phyloP scores from a whole-genome alignment of 2,797 vertebrate species.

The Pantherophis vulpinus region DNA sequence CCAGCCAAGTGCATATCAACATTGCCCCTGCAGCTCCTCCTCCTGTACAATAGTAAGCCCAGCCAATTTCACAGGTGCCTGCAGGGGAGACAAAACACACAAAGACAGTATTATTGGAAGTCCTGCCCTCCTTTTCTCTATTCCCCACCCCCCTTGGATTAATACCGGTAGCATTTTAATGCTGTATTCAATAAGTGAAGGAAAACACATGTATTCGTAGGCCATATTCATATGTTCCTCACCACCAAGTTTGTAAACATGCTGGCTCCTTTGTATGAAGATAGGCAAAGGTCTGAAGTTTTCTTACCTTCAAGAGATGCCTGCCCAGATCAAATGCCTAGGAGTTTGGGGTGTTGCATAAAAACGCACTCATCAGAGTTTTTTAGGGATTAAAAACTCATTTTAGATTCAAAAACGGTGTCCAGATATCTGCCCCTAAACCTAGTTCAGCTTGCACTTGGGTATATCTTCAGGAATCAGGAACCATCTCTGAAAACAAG shows the following conservation, averaged over 20 bases:
- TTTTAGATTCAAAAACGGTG: not conserved
- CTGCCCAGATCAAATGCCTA: not conserved
- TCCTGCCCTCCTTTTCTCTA: not conserved
- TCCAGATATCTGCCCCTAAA: not conserved
- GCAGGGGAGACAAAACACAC: conserved; percentile 23
- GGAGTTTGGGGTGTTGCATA: not conserved
- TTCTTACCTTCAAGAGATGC: not conserved
- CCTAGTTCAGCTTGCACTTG: not conserved
- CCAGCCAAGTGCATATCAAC: conserved; percentile 93
- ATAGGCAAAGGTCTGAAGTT: not conserved
- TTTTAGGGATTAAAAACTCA: not conserved
- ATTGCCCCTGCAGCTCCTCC: conserved; percentile 85
- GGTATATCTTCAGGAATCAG: not conserved
- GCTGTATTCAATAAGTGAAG: not conserved
- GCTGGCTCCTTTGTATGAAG: too few relatives aligned
- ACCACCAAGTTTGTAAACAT: not conserved
- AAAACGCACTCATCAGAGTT: not conserved
- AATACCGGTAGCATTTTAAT: not conserved
- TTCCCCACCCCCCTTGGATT: not conserved
- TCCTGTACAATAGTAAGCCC: conserved; percentile 95
- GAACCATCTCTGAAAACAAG: not conserved
- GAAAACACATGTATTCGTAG: not conserved
- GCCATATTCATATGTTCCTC: not conserved
- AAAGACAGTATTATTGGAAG: not conserved
- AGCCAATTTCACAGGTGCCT: conserved; percentile 95